phyloP scores from a whole-genome alignment of 1,140 invertebrate genomes.

The Pentalonia nigronervosa region DNA sequence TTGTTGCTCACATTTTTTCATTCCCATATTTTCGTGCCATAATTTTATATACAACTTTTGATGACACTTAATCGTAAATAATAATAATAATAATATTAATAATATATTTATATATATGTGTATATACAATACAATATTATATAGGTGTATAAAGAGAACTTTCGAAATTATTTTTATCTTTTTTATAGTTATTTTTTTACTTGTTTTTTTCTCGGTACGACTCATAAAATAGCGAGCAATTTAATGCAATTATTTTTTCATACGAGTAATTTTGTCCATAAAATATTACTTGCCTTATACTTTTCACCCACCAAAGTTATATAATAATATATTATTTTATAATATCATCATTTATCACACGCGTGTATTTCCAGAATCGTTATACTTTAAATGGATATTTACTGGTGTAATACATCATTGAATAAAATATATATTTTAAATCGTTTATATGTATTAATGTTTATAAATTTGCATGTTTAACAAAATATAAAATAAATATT shows the following conservation, averaged over 20 bases:
- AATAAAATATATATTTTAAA: not conserved
- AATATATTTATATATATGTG: not conserved
- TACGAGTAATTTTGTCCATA: conserved; percentile 14
- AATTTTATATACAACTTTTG: conserved; percentile 21
- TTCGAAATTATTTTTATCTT: conserved; percentile 20
- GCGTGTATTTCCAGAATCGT: not conserved
- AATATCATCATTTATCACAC: not conserved
- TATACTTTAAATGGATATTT: not conserved
- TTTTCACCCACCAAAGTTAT: not conserved
- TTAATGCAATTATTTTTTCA: conserved; percentile 42
- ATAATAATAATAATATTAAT: not conserved
- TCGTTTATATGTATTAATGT: not conserved
- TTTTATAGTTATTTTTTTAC: conserved; percentile 15
- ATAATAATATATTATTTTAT: conserved; percentile 14
- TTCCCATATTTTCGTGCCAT: not conserved
- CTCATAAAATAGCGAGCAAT: conserved; percentile 1
- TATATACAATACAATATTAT: not conserved
- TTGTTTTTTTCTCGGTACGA: not conserved
- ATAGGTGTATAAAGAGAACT: conserved; percentile 18
- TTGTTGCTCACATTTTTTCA: not conserved
- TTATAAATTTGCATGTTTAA: not conserved
- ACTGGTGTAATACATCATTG: not conserved
- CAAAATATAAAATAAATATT: not conserved
- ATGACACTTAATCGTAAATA: conserved; percentile 25
- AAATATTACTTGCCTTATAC: conserved; percentile 24